A percentile compares a stretch with the other conserved stretches of the same genome.
These are phyloP conservation scores for Syrmaticus mikado DNA, from an alignment of 2,113 vertebrate genomes.

Conservation along the genomic window DNA sequence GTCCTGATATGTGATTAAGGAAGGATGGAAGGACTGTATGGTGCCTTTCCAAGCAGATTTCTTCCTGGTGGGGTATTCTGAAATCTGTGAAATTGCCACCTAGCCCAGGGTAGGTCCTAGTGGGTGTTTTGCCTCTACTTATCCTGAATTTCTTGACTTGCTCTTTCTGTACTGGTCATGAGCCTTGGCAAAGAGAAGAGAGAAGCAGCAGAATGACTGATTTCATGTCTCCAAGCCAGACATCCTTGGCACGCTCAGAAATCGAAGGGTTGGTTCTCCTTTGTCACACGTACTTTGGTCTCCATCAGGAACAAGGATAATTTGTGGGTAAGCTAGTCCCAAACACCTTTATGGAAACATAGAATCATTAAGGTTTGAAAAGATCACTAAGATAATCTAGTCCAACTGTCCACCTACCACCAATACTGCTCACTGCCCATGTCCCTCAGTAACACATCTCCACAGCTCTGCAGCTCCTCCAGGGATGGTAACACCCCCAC, in stretches of 20 bases:
- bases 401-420: too few relatives aligned
- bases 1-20: rapidly evolving
- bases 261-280: background rate
- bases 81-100: background rate
- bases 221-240: background rate
- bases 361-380: too few relatives aligned
- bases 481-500: too few relatives aligned
- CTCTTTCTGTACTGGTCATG: background rate
- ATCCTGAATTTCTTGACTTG: background rate
- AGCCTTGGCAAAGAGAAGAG: background rate
- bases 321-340: background rate
- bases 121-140: background rate
- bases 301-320: background rate
- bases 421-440: too few relatives aligned
- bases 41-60: rapidly evolving
- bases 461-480: too few relatives aligned
- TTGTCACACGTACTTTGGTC: background rate
- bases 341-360: background rate
- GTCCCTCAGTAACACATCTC: too few relatives aligned
- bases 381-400: too few relatives aligned
- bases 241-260: background rate
- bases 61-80: rapidly evolving
- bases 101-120: rapidly evolving
- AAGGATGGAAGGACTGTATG: background rate
- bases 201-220: background rate